These are phyloP conservation scores for Artemia sinica DNA, from an alignment of 2,888 invertebrate genomes.

Conservation along the genomic window DNA sequence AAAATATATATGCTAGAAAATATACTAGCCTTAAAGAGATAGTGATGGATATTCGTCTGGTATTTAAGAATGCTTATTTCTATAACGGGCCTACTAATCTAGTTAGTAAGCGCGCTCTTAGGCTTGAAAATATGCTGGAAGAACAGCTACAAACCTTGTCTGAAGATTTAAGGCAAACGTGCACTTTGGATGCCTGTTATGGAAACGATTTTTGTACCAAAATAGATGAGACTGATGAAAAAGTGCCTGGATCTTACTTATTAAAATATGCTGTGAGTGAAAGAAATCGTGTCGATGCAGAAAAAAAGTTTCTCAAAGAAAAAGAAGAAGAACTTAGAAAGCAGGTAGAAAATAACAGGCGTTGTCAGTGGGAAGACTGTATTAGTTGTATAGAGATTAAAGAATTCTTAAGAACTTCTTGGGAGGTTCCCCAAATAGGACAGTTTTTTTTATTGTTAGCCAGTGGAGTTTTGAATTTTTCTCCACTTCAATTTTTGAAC, in stretches of 20 bases:
- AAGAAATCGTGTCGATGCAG: not conserved
- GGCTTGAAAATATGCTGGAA: constrained; percentile 4
- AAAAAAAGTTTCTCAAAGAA: not conserved
- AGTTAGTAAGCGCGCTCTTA: not conserved
- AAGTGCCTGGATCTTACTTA: not conserved
- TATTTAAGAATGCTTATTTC: not conserved
- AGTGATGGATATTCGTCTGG: not conserved
- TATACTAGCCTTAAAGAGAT: not conserved
- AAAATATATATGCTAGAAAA: not conserved
- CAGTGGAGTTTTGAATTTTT: not conserved
- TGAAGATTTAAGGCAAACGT: not conserved
- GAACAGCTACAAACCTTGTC: not conserved
- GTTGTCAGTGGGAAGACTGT: not conserved
- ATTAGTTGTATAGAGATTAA: not conserved
- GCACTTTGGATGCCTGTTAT: not conserved
- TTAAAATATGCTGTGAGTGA: not conserved
- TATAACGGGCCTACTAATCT: not conserved
- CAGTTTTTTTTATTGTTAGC: not conserved
- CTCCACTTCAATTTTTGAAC: not conserved
- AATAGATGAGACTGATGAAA: not conserved
- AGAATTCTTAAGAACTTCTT: constrained; percentile 4
- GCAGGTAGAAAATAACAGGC: not conserved
- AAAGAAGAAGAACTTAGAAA: not conserved
- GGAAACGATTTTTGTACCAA: not conserved
- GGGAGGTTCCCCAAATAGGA: constrained; percentile 3